Base-by-base conservation (phyloP, 92 coral and sea anemone genomes). In the Epizoanthus scotinus region DNA sequence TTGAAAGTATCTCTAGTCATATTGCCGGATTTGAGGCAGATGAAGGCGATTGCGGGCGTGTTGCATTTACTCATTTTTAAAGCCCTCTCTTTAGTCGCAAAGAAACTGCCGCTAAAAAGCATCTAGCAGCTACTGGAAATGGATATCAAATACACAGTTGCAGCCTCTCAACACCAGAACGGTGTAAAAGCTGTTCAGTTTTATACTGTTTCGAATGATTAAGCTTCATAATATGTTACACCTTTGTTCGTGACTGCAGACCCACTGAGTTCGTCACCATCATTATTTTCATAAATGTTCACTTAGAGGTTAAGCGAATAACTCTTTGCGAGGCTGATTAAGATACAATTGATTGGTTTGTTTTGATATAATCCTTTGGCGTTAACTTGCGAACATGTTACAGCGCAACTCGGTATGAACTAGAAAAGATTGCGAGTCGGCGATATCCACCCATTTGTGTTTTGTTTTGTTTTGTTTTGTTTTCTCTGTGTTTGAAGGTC, bases 11-110 rank as follows among this genome's bases (percentile, higher is more conserved):
- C 14, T 44, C 52, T 13, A 44, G 52, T 75, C n/a, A 38, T 44
- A n/a, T n/a, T 9, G 27, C 2, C 47, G 9, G 27, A 0, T n/a
- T 59, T 24, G 15, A 21, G 5, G 36, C 17, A 24, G 25, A 42
- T 20, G 38, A 20, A 12, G 55, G 38, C 21, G 15, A 26, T 59
- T 58, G 55, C 81, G 81, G 81, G 81, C 81, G 68, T 75, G 81
- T 75, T 21, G n/a, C 55, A 15, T 14, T 40, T 6, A 34, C 19
- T 38, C 19, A n/a, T 59, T 57, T 69, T 12, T 69, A 6, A 22
- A 2, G 8, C 61, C 40, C 21, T 36, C 13, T 59, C 31, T n/a
- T n/a, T 21, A 49, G 28, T 59, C 56, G 3, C 50, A 75, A 57
- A 36, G 20, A 29, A 55, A 20, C 63, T 36, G 67, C 10, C 9